Evolutionary conservation across 2,888 invertebrate genomes (phyloP), one percentile per base, ranked within the genome.

Genomic region (Cataglyphis livida): DNA sequence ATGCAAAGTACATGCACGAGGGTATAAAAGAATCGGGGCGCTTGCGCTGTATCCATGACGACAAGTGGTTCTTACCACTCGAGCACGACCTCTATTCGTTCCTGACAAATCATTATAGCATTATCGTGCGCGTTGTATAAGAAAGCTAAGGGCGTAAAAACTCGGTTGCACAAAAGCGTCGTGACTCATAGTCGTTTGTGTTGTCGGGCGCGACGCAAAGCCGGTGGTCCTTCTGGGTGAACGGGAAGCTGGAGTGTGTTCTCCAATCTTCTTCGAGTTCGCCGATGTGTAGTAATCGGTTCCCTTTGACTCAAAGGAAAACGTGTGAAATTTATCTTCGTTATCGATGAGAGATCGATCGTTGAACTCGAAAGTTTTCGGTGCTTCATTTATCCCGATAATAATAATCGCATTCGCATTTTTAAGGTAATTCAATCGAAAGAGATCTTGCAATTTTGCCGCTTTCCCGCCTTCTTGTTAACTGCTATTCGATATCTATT

Each of bases 1-100:
- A 89, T 89, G 87, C 81, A 88, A 81, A 84, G 82, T 82, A 81
- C 59, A 75, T 68, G 66, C 62, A 86, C 32, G 48, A 41, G 32
- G n/a, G 65, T 38, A 51, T 57, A 48, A 65, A 28, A 38, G 59
- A 44, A 51, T n/a, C 10, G 25, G 48, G 48, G 85, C 88, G 89
- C 89, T 82, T 86, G 85, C 82, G 78, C 82, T 35, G 88, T 89
- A 41, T 64, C 89, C 86, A 89, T 88, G 85, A 38, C 44, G 48
- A 87, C 84, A 65, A 75, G 62, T 85, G 79, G 81, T 85, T 85
- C 78, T 82, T 83, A 65, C 82, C 74, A 51, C n/a, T n/a, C 51
- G 51, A 51, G 51, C 51, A 88, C 89, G 89, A 89, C 89, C 89
- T 87, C 86, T 87, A 84, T 84, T 86, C 61, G 75, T 87, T 87